phyloP scores from a whole-genome alignment of 2,113 vertebrate genomes.

The Caretta caretta region DNA sequence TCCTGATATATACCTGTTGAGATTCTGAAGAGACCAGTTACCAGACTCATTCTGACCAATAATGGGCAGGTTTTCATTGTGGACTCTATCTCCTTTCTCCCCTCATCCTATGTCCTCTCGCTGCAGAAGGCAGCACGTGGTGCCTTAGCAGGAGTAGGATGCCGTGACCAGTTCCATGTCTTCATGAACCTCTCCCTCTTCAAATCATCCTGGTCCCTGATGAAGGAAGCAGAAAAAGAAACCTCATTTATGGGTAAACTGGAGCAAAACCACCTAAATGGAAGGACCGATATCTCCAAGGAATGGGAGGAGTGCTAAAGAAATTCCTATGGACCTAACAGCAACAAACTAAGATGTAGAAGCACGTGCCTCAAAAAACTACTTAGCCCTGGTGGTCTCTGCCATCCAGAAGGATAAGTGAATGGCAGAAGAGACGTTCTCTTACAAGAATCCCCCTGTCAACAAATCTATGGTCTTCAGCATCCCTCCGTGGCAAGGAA shows the following conservation, averaged over 20 bases:
- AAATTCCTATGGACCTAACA: neutral
- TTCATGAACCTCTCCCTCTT: neutral
- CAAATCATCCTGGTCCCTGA: neutral
- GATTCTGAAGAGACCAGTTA: neutral
- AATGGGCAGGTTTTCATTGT: neutral
- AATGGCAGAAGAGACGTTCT: neutral
- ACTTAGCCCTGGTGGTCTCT: neutral
- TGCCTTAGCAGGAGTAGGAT: neutral
- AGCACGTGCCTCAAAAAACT: neutral
- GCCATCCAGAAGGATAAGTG: neutral
- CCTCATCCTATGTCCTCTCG: neutral
- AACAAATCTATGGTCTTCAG: neutral
- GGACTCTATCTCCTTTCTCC: neutral
- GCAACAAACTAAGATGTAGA: neutral
- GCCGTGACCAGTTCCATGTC: neutral
- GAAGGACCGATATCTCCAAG: rapidly evolving
- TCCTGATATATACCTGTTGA: neutral
- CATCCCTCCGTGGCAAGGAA: neutral
- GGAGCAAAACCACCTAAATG: neutral
- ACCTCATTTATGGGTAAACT: neutral
- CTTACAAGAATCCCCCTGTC: neutral
- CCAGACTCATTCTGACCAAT: rapidly evolving
- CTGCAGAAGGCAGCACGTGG: neutral
- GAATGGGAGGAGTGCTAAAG: no score
- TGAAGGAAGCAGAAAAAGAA: neutral